Base-by-base conservation (phyloP, 2,888 invertebrate genomes). In the Drosophila atripex region DNA sequence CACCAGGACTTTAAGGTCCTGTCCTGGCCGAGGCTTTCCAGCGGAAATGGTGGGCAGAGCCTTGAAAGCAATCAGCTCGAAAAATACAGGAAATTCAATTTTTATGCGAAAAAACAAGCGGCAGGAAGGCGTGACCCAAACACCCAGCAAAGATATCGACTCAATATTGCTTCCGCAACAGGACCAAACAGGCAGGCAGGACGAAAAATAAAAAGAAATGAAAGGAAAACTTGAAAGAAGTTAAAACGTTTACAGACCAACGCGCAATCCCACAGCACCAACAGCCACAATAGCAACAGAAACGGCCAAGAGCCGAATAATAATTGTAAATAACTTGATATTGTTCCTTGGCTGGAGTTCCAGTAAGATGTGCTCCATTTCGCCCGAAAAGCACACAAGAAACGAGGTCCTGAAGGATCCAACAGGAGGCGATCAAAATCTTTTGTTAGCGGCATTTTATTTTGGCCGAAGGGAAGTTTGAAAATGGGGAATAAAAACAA, bases 271-370 rank as follows among this genome's bases (percentile, higher is more conserved):
- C 58, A 53, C n/a, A 52, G 25, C 59, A 71, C 16, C 47, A 59
- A 58, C 43, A 63, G 53, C 39, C 56, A 35, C 49, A 58, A 41
- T 63, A 75, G 60, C 73, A 65, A 38, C 45, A 47, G 45, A 25
- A 65, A 53, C 45, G 45, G 52, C 49, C 52, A 53, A 38, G 18
- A 43, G 59, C 46, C 69, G 72, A 70, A 82, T 78, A 83, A 83
- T 85, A 83, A 82, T 85, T 85, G 80, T 77, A 82, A 83, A 80
- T 82, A 80, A 80, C 72, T 83, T 76, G 75, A 79, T 70, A 77
- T 60, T 59, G 47, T 25, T 28, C 45, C 45, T 51, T 59, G 63
- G 35, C 28, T 23, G 52, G 35, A 50, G 53, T 41, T 12, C 39
- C 50, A 45, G 57, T 38, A 61, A 76, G 69, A 73, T 73, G 68